A percentile compares a stretch with the other conserved stretches of the same genome.
Evolutionary conservation across 2,888 invertebrate genomes (phyloP).

Genomic region (Apoda limacodes): DNA sequence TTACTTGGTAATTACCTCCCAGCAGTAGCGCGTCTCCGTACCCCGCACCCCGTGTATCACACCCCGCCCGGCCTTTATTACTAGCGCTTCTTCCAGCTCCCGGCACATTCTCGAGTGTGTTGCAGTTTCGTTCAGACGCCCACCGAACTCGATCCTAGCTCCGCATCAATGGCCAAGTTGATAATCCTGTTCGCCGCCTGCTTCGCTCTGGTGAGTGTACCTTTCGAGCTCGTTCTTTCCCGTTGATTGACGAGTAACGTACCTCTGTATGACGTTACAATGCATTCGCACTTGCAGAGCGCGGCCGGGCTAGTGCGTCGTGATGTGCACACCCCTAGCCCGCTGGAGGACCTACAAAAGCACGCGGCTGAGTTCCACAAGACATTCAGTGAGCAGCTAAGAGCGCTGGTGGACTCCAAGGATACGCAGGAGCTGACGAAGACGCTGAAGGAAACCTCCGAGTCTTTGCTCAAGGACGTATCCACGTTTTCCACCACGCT

Average conservation of each 20-base stretch:
- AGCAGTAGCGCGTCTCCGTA: slow-evolving; percentile 8
- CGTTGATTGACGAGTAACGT: neutral
- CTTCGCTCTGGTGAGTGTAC: slow-evolving; percentile 46
- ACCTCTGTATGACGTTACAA: neutral
- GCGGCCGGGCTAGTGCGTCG: slow-evolving; percentile 39
- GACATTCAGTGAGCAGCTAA: slow-evolving; percentile 37
- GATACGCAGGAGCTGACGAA: slow-evolving; percentile 45
- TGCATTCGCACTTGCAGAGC: slow-evolving; percentile 24
- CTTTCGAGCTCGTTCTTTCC: neutral
- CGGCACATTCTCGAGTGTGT: slow-evolving; percentile 29
- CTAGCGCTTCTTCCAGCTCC: slow-evolving; percentile 18
- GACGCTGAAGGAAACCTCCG: slow-evolving; percentile 44
- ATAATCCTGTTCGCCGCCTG: slow-evolving; percentile 38
- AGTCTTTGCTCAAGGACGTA: slow-evolving; percentile 39
- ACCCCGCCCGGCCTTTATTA: slow-evolving; percentile 24
- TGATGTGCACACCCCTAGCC: slow-evolving; percentile 32
- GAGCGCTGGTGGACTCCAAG: slow-evolving; percentile 39
- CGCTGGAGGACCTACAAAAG: slow-evolving; percentile 41
- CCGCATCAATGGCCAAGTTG: slow-evolving; percentile 40
- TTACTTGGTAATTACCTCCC: slow-evolving; percentile 4
- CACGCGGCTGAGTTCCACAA: slow-evolving; percentile 44
- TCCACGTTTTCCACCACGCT: slow-evolving; percentile 33
- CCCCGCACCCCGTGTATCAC: slow-evolving; percentile 5
- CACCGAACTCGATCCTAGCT: slow-evolving; percentile 9
- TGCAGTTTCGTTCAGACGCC: slow-evolving; percentile 21